A percentile compares a stretch with the other conserved stretches of the same genome.
These are phyloP conservation scores for Scelioninae gen. 1 DNA, from an alignment of 2,888 invertebrate species.

Conservation along the genomic window DNA sequence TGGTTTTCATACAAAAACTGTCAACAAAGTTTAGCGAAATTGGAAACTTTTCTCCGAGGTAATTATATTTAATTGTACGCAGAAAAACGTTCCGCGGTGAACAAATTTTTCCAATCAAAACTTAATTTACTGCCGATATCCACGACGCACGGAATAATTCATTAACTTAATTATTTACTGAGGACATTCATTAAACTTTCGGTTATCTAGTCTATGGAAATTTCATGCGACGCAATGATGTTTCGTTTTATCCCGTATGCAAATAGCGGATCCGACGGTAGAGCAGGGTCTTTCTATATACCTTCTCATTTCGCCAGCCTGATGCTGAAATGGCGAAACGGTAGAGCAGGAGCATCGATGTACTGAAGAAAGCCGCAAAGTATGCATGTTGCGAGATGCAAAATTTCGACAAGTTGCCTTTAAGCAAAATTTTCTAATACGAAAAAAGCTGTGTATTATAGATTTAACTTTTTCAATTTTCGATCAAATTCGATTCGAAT, in stretches of 20 bases:
- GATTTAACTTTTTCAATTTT: no score
- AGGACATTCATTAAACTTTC: constrained; percentile 51
- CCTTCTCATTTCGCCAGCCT: constrained; percentile 35
- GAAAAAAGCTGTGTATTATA: constrained; percentile 1
- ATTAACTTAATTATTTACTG: constrained; percentile 41
- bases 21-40: constrained; percentile 26
- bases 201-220: constrained; percentile 44
- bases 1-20: constrained; percentile 15
- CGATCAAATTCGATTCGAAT: constrained; percentile 28
- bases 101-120: constrained; percentile 29
- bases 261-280: constrained; percentile 72
- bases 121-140: constrained; percentile 13
- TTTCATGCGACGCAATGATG: constrained; percentile 59
- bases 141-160: constrained; percentile 8
- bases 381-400: constrained; percentile 46
- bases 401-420: constrained; percentile 46
- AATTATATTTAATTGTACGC: constrained; percentile 50
- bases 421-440: constrained; percentile 27
- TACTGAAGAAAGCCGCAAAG: constrained; percentile 46
- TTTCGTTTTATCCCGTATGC: constrained; percentile 78
- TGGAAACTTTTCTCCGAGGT: constrained; percentile 32
- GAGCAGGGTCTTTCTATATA: constrained; percentile 49
- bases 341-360: constrained; percentile 15
- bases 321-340: constrained; percentile 56
- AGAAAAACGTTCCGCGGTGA: constrained; percentile 6